Evolutionary conservation across 2,797 vertebrate species (phyloP).

Genomic region (Coranthus polyacanthus): DNA sequence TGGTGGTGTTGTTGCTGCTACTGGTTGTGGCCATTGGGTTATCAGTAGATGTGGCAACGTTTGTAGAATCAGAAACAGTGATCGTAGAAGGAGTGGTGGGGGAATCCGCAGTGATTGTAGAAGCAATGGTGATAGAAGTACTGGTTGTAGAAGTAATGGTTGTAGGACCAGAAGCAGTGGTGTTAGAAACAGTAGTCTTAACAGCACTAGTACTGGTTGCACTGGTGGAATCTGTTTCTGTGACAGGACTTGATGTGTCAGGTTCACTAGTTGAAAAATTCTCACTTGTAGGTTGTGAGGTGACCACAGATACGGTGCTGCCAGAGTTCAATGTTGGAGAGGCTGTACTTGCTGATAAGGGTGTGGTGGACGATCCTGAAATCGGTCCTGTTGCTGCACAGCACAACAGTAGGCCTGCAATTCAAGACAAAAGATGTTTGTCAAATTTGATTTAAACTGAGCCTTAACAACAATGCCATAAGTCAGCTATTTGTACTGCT

Average conservation of each 20-base stretch:
- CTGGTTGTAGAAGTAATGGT: too few relatives aligned
- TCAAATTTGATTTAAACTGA: background rate
- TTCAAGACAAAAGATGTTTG: slow-evolving; percentile 1
- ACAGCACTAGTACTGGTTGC: too few relatives aligned
- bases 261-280: background rate
- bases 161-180: too few relatives aligned
- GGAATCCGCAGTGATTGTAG: too few relatives aligned
- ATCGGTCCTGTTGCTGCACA: accelerated
- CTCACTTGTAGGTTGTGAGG: background rate
- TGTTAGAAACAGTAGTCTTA: too few relatives aligned
- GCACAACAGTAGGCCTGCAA: slow-evolving; percentile 52
- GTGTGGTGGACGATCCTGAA: accelerated
- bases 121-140: too few relatives aligned
- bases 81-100: too few relatives aligned
- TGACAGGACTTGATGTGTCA: background rate
- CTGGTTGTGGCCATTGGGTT: accelerated
- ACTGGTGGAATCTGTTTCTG: background rate
- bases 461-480: background rate
- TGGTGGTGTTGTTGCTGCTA: background rate
- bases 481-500: background rate
- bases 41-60: accelerated
- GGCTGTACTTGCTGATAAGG: accelerated
- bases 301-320: accelerated
- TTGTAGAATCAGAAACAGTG: too few relatives aligned
- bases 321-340: accelerated